Evolutionary conservation across 1,140 invertebrate species (phyloP), one percentile per base, ranked within the genome.

Genomic region (Zaprionus kolodkinae): DNA sequence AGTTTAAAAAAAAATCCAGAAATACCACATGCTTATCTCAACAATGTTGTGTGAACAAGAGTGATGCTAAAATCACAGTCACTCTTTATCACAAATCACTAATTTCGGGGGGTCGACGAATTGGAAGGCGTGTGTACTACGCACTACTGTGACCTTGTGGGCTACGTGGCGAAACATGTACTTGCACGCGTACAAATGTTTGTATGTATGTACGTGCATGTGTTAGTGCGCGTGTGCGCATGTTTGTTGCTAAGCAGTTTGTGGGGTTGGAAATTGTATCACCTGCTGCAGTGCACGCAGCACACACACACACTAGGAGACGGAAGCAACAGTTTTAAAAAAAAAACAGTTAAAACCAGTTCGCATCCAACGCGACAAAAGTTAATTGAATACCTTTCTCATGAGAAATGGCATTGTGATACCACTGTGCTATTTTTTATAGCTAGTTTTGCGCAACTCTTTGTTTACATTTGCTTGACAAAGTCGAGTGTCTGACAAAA

Each of bases 81-180:
- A 30, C 12, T 7, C 6, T 30, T 48, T 59, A 75, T 6, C 52
- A 13, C 70, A 69, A 65, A 78, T 6, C 52, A 17, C 70, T 75
- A 57, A 17, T 54, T 67, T 68, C n/a, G n/a, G n/a, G 17, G 9
- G 45, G 40, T 57, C 59, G 64, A 36, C 30, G 48, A 40, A n/a
- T 50, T 21, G 36, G 43, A 76, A 50, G 64, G 75, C 70, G 70
- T n/a, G n/a, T n/a, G 50, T 60, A 59, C 66, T 54, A 50, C 73
- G 55, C 73, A 80, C 62, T 74, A 21, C 35, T 38, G 33, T 62
- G 82, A 86, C 82, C 82, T 86, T 86, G 79, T 68, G 65, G 76
- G 65, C 68, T 82, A 60, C 59, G 70, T 66, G 45, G 11, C 11
- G 43, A 61, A n/a, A 40, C 59, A 52, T 55, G 38, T 56, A 11